Percentiles rank a stretch among this genome's conserved stretches.
Evolutionary conservation across 2,797 vertebrate species (phyloP).

Genomic region (Epinephelus awoara): DNA sequence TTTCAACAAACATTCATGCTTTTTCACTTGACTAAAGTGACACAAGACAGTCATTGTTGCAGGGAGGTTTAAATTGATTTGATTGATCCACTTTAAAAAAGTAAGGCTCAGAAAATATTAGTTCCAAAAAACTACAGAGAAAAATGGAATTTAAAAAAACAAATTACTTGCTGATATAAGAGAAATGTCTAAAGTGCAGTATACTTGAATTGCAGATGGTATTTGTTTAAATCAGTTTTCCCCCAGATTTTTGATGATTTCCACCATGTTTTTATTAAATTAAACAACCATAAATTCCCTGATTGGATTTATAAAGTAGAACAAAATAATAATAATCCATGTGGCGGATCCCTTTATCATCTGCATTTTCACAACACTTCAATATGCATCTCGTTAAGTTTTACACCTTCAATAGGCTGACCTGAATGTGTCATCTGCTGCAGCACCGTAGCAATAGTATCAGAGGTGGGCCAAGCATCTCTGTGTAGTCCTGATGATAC

Average conservation of each 20-base stretch:
- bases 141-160: not conserved
- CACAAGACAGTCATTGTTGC: not conserved
- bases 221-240: not conserved
- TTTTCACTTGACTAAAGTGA: not conserved
- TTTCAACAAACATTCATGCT: slow-evolving; percentile 1
- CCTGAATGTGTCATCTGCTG: slow-evolving; percentile 15
- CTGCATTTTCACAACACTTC: not conserved
- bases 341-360: not conserved
- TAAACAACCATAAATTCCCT: not conserved
- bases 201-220: slow-evolving; percentile 6
- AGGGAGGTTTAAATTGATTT: slow-evolving; percentile 2
- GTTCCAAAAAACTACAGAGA: not conserved
- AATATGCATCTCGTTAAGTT: not conserved
- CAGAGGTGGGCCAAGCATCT: slow-evolving; percentile 21
- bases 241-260: not conserved
- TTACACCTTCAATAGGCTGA: slow-evolving; percentile 11
- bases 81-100: not conserved
- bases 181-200: not conserved
- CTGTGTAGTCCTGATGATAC: slow-evolving; percentile 29
- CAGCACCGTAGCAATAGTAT: not conserved
- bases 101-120: not conserved
- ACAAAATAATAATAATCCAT: not conserved
- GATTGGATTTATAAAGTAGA: not conserved
- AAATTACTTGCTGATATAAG: slow-evolving; percentile 15
- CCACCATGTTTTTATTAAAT: not conserved